These are phyloP conservation scores for Eptesicus fuscus DNA, from an alignment of 2,113 vertebrate species.

Conservation along the genomic window DNA sequence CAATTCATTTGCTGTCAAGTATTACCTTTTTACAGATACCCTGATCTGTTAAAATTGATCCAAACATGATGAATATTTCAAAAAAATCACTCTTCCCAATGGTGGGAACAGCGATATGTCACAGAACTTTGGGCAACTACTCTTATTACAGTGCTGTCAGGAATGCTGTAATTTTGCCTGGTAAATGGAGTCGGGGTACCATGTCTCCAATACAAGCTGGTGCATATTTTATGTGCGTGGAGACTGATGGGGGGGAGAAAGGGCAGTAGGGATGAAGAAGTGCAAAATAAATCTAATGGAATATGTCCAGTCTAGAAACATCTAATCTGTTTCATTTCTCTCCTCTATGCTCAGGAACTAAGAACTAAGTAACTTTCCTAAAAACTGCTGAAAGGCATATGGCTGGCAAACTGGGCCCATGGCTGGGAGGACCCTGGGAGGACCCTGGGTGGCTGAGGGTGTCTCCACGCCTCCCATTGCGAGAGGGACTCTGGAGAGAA, in stretches of 20 bases:
- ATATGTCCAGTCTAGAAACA: neutral
- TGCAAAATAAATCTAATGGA: neutral
- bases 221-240: neutral
- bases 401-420: neutral
- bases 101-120: neutral
- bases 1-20: conserved; percentile 62
- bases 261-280: neutral
- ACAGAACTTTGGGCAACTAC: neutral
- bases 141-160: neutral
- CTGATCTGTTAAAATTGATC: conserved; percentile 67
- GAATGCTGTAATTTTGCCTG: neutral
- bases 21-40: conserved; percentile 61
- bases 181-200: neutral
- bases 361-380: neutral
- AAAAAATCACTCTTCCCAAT: conserved; percentile 19
- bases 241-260: neutral
- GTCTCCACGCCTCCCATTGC: neutral
- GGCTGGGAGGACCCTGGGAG: neutral
- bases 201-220: neutral
- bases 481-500: neutral
- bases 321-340: neutral
- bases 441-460: neutral
- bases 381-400: fast-evolving
- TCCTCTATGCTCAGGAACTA: neutral
- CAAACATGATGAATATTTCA: conserved; percentile 60